Conservation (phyloP, 2,113 vertebrate species). For the Arizona elegans region DNA sequence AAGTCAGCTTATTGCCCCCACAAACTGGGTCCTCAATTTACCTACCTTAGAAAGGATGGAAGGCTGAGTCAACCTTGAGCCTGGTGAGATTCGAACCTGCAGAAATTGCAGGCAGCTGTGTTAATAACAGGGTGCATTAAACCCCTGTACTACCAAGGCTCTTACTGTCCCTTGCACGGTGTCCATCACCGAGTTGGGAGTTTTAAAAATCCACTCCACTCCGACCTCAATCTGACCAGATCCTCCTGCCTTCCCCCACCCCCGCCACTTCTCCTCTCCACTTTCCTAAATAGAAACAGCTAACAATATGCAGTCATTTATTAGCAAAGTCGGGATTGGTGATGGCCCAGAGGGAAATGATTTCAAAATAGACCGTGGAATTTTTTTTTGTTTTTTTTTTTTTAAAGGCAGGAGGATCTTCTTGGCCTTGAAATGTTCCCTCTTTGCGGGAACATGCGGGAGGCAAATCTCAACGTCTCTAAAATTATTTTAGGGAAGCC, state of each 20-base stretch:
- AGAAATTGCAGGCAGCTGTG: too few relatives aligned
- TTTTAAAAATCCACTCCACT: conserved; percentile 6
- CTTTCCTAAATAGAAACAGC: conserved; percentile 24
- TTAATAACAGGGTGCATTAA: too few relatives aligned
- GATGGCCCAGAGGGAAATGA: background rate
- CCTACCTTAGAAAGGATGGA: too few relatives aligned
- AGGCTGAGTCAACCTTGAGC: too few relatives aligned
- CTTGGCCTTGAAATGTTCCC: conserved; percentile 21
- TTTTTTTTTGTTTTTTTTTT: background rate
- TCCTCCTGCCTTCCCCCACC: background rate
- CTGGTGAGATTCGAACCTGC: too few relatives aligned
- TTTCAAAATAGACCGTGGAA: background rate
- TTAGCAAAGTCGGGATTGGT: conserved; percentile 7
- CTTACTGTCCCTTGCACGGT: background rate
- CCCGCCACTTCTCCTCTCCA: background rate
- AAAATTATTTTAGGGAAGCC: conserved; percentile 37
- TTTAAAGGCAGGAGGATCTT: conserved; percentile 38
- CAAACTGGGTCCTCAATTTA: too few relatives aligned
- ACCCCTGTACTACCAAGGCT: too few relatives aligned
- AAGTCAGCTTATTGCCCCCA: too few relatives aligned
- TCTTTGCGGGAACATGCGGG: conserved; percentile 9
- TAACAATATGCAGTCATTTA: background rate
- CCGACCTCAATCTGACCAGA: background rate
- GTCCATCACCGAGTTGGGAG: background rate
- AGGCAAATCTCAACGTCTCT: conserved; percentile 37